Base-by-base conservation (phyloP, 2,797 vertebrate species). In the Smutsia gigantea region DNA sequence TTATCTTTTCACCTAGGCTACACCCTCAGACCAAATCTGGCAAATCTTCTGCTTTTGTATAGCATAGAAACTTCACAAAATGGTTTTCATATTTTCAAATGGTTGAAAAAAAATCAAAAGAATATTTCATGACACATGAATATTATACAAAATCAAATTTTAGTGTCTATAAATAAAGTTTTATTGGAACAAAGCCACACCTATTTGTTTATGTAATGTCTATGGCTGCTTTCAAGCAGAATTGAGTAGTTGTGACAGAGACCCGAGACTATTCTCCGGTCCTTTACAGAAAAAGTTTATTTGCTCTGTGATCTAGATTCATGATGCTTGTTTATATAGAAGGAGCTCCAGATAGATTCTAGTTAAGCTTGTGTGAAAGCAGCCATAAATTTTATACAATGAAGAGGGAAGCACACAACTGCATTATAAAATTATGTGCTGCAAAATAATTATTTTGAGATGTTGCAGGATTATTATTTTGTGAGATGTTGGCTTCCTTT, bases 401-500 rank as follows among this genome's bases (percentile, higher is more conserved):
- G 1, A 29, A 37, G n/a, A 49, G 9, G 39, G 66, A 85, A 10
- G 27, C 1, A 87, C 10, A 74, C 0, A 81, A 53, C 11, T 42
- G 0, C 31, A 42, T 81, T 69, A 21, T 85, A 90, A 84, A 87
- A 89, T 89, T 93, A 37, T 1, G 18, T 53, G 29, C 21, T 69
- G 1, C 85, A 64, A 74, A 93, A 93, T 88, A 75, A 83, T 93
- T 78, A 78, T 63, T 83, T 92, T 46, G 55, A 85, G 94, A 71
- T 42, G 13, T 85, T 81, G 18, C 15, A 94, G n/a, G 27, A 66
- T 92, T 89, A 96, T 96, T 96, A 93, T 72, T 81, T 88, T 92
- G 71, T 92, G 27, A 19, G 57, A 55, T 72, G 93, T 12, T 46
- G 51, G 14, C 57, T 92, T 97, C 83, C 81, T 14, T 78, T 96